Conservation (phyloP, 2,888 invertebrate genomes). For the Mystacides longicornis region DNA sequence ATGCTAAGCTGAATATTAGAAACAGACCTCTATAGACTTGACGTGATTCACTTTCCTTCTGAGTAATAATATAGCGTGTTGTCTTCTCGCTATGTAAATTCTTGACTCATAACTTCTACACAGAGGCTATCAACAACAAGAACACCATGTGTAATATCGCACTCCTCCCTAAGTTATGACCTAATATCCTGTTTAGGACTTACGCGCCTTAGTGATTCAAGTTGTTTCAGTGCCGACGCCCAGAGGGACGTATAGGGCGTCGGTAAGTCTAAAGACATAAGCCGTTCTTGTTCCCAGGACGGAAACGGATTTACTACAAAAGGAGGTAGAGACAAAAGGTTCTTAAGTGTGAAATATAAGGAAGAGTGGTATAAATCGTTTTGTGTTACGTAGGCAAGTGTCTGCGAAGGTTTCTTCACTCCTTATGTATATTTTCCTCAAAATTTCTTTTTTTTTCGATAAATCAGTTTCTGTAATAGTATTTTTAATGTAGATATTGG, state of each 20-base stretch:
- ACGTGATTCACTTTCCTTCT: too few relatives aligned
- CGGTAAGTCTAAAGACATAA: not conserved
- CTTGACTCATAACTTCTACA: not conserved
- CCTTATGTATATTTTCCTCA: too few relatives aligned
- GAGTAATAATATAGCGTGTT: too few relatives aligned
- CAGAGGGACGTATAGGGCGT: not conserved
- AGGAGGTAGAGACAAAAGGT: slow-evolving; percentile 13
- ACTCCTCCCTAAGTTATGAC: slow-evolving; percentile 24
- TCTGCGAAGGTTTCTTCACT: too few relatives aligned
- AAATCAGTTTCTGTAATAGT: too few relatives aligned
- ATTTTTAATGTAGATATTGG: too few relatives aligned
- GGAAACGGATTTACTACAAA: slow-evolving; percentile 14
- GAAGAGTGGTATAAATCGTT: slow-evolving; percentile 9
- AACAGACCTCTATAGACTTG: too few relatives aligned
- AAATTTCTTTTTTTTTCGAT: too few relatives aligned
- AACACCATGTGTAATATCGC: slow-evolving; percentile 21
- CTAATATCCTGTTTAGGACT: slow-evolving; percentile 26
- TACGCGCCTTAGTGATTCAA: slow-evolving; percentile 20
- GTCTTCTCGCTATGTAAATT: slow-evolving; percentile 5
- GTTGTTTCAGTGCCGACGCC: not conserved
- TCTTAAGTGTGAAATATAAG: slow-evolving; percentile 15
- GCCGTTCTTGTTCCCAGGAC: not conserved
- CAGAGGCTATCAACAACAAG: slow-evolving; percentile 10
- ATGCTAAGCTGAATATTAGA: too few relatives aligned
- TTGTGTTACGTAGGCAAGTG: slow-evolving; percentile 7